Base-by-base conservation (phyloP, 2,888 invertebrate species). In the Tachina lurida region DNA sequence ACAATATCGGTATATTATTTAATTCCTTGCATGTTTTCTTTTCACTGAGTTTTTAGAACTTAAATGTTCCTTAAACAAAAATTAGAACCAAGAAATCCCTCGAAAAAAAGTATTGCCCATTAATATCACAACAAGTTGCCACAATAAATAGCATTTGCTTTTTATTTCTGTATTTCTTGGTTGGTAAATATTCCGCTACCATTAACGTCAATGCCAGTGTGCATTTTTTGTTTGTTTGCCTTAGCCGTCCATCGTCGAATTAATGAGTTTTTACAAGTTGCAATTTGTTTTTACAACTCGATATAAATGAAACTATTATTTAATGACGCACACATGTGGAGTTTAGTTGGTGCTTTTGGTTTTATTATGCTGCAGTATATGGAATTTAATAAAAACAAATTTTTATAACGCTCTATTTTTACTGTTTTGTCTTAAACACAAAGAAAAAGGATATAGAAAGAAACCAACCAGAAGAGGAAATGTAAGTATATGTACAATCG, bases 221-320 rank as follows among this genome's bases (percentile, higher is more conserved):
- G 39, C n/a, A 10, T 3, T 58, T 60, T n/a, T n/a, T 39, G n/a
- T 10, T 12, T 3, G 8, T 31, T 58, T 31, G 31, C 31, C 31
- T 31, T 31, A 31, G 31, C 31, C 31, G 31, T 31, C 7, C 31
- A 9, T n/a, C 10, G 39, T 39, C 39, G 15, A 75, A 63, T 63
- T 75, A 75, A 68, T 63, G 17, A 58, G 74, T 47, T 68, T 78
- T 71, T 71, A 71, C 54, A 63, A 63, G 47, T 54, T 71, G 79
- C 71, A 79, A 71, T 79, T 79, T 71, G 63, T 56, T 79, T 71
- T 71, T 65, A 79, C 19, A 71, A 39, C 71, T 47, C 1, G 13
- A 22, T 63, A 15, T 2, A 58, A 60, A 62, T 19, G 22, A 52
- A 71, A n/a, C n/a, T 43, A 22, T 41, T 39, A 54, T 62, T 43